These are phyloP conservation scores for Anas flavirostris DNA, from an alignment of 2,797 vertebrate genomes.

Conservation along the genomic window DNA sequence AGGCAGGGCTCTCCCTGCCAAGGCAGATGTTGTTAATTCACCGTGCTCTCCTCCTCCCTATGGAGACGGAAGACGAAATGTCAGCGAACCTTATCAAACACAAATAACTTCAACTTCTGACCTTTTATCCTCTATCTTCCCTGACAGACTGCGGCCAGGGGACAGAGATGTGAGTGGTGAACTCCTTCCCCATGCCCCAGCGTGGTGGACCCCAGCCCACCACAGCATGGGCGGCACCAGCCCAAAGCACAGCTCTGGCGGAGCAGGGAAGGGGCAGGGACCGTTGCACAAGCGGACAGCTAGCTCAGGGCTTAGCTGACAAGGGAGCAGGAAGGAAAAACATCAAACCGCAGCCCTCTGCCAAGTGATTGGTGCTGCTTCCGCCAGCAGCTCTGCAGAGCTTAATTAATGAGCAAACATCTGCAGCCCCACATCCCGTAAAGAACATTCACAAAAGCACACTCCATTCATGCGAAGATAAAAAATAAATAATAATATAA, in stretches of 20 bases:
- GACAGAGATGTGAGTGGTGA: accelerated
- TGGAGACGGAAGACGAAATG: neutral
- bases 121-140: neutral
- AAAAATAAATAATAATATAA: neutral
- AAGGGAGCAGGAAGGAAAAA: constrained; percentile 58
- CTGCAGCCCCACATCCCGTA: neutral
- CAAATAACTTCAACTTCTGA: neutral
- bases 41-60: neutral
- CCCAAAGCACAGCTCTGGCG: accelerated
- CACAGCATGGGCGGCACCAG: neutral
- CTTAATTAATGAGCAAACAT: neutral
- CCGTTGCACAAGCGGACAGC: accelerated
- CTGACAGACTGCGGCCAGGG: accelerated
- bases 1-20: neutral
- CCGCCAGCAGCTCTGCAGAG: neutral
- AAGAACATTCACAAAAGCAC: neutral
- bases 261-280: neutral
- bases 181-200: neutral
- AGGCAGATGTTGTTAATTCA: neutral
- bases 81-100: neutral
- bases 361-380: neutral
- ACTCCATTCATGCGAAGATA: neutral
- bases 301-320: neutral
- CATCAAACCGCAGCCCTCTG: neutral
- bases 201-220: neutral